These are phyloP conservation scores for Puffinus mauretanicus DNA, from an alignment of 2,113 vertebrate genomes.

Conservation along the genomic window DNA sequence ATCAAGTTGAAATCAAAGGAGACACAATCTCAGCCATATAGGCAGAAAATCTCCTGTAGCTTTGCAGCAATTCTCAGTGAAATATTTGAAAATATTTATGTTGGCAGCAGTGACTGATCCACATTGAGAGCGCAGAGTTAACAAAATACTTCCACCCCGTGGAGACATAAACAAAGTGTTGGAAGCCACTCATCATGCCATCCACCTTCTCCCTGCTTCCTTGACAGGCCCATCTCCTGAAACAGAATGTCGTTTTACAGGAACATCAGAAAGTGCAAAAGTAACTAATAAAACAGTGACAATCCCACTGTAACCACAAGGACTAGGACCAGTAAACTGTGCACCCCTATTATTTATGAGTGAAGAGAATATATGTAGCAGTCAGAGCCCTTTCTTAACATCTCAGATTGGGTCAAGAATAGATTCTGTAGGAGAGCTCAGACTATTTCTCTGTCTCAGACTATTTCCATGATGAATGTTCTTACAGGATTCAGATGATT, in stretches of 20 bases:
- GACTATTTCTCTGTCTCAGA: constrained; percentile 37
- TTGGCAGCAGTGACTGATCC: constrained; percentile 49
- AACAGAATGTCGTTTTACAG: constrained; percentile 49
- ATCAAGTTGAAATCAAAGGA: constrained; percentile 58
- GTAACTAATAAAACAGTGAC: constrained; percentile 60
- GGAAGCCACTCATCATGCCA: constrained; percentile 38
- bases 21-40: constrained; percentile 4
- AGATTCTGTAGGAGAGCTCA: constrained; percentile 36
- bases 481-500: constrained; percentile 37
- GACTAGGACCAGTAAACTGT: not conserved
- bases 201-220: constrained; percentile 6
- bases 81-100: constrained; percentile 64
- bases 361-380: constrained; percentile 30
- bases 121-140: constrained; percentile 35
- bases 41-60: constrained; percentile 31
- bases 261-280: constrained; percentile 50
- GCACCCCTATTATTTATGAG: constrained; percentile 44
- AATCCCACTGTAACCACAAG: constrained; percentile 13
- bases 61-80: constrained; percentile 48
- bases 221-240: constrained; percentile 34
- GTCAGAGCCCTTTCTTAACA: constrained; percentile 46
- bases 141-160: constrained; percentile 48
- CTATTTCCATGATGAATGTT: constrained; percentile 58
- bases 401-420: constrained; percentile 36
- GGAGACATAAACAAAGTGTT: constrained; percentile 55